phyloP scores from a whole-genome alignment of 2,888 invertebrate genomes.

The Thereva unica region DNA sequence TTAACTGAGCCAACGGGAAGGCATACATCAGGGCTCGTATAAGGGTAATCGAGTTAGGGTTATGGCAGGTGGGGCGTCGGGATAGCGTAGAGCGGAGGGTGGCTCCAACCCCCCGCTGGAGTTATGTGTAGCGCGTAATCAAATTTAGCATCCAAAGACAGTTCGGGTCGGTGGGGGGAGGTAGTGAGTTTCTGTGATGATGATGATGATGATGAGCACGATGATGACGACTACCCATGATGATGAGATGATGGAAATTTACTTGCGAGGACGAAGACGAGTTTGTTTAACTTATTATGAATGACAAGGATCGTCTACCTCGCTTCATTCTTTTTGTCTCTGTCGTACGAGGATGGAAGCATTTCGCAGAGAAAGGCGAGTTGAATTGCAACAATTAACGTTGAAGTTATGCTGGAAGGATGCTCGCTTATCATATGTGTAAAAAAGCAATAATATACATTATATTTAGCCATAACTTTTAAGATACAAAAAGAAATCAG shows the following conservation, averaged over 20 bases:
- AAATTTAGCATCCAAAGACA: constrained; percentile 23
- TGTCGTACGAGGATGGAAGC: too few relatives aligned
- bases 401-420: too few relatives aligned
- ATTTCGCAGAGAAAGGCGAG: too few relatives aligned
- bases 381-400: too few relatives aligned
- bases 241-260: constrained; percentile 34
- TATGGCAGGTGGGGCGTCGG: constrained; percentile 23
- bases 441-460: too few relatives aligned
- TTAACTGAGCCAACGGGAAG: not conserved
- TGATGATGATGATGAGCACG: constrained; percentile 20
- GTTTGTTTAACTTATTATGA: constrained; percentile 34
- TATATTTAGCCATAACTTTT: too few relatives aligned
- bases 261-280: constrained; percentile 22
- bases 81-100: constrained; percentile 2
- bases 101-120: constrained; percentile 5
- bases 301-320: constrained; percentile 12
- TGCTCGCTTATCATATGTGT: too few relatives aligned
- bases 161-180: not conserved
- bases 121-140: constrained; percentile 32
- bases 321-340: too few relatives aligned
- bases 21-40: constrained; percentile 37
- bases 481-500: too few relatives aligned
- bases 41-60: constrained; percentile 41
- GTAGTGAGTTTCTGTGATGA: constrained; percentile 13
- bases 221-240: constrained; percentile 21